Base-by-base conservation (phyloP, 2,797 vertebrate species). In the Prionace glauca region DNA sequence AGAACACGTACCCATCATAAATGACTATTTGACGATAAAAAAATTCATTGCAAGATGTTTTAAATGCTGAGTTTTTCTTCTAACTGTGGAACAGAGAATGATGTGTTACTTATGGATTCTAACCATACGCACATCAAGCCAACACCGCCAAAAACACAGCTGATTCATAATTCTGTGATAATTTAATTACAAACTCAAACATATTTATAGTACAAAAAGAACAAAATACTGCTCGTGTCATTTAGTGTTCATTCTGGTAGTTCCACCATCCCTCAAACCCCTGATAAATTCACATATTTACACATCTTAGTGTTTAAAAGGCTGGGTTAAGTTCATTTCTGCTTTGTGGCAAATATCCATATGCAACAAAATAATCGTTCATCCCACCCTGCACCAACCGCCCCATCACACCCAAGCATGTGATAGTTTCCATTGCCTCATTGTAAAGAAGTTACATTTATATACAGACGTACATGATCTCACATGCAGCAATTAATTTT, bases 201-300 rank as follows among this genome's bases (percentile, higher is more conserved):
- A 72, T 74, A 95, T 95, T 95, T 95, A 95, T 95, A 95, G 93
- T 95, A 96, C 96, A 97, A 97, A 97, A 96, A 97, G 96, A 97
- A 96, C 97, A 98, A 98, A 98, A 98, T 98, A 98, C 97, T 97
- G 97, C 96, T 97, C 97, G 97, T 97, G 98, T 98, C 98, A 96
- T 97, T 71, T 81, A 60, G 91, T 88, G 79, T 96, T 95, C 95
- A 95, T 97, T 96, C 96, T 97, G 97, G 71, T 74, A 77, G 45
- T 56, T 95, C 93, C 56, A 71, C 71, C 93, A 72, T 77, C 67
- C 67, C 71, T 56, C 45, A 95, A 94, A 45, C 93, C 93, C 93
- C 91, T 56, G 29, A 32, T 74, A 50, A 95, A 95, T 95, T 95
- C 93, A 95, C 93, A 95, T 95, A 95, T 95, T 95, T 95, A 95